These are phyloP conservation scores for Pollachius pollachius DNA, from an alignment of 2,113 vertebrate genomes.

Conservation along the genomic window DNA sequence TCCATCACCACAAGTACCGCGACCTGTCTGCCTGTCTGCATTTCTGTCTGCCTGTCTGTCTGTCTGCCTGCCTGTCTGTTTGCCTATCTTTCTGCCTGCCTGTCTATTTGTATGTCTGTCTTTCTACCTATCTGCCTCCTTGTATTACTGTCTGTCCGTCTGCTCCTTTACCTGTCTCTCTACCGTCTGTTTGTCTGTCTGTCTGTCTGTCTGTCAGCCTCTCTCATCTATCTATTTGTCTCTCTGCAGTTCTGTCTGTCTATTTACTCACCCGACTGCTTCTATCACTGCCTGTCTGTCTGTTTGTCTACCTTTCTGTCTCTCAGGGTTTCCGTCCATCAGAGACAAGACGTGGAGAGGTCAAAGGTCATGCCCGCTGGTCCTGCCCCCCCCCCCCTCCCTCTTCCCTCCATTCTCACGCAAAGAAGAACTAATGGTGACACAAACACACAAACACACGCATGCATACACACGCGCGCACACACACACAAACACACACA, in stretches of 20 bases:
- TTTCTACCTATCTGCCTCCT: neutral
- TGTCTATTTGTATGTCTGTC: neutral
- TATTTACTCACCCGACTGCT: neutral
- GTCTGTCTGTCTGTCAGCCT: neutral
- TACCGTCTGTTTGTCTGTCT: neutral
- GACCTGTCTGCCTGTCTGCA: neutral
- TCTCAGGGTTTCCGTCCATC: conserved; percentile 28
- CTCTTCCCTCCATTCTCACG: conserved; percentile 47
- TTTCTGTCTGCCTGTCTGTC: neutral
- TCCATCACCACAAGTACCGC: neutral
- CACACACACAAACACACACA: neutral
- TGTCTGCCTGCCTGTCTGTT: conserved; percentile 20
- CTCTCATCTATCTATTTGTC: neutral
- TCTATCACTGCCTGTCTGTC: neutral
- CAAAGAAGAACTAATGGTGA: conserved; percentile 53
- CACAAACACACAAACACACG: neutral
- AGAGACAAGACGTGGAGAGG: conserved; percentile 5
- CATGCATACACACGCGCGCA: neutral
- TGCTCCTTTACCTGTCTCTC: neutral
- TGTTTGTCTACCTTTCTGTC: neutral
- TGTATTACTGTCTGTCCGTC: neutral
- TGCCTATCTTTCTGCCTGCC: neutral
- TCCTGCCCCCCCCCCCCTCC: conserved; percentile 54
- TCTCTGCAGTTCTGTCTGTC: conserved; percentile 18
- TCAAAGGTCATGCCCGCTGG: conserved; percentile 36